Conservation (phyloP, 2,888 invertebrate species). For the Phalangium opilio region DNA sequence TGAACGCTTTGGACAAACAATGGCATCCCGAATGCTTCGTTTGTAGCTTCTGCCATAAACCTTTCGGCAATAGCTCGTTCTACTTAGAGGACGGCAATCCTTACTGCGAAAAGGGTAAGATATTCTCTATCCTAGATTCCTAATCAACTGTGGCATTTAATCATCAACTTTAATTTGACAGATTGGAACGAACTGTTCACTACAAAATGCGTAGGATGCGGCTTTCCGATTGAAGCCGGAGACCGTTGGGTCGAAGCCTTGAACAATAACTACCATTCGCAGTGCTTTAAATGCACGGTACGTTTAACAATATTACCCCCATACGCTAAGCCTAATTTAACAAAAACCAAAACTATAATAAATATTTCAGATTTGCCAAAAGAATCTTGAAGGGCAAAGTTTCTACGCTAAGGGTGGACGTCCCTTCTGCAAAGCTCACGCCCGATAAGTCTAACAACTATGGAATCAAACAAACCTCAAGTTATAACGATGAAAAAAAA, state of each 20-base stretch:
- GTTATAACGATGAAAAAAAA: neutral
- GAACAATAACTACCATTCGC: conserved; percentile 96
- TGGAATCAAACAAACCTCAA: neutral
- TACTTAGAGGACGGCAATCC: conserved; percentile 93
- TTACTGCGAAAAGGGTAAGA: conserved; percentile 63
- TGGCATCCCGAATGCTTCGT: conserved; percentile 97
- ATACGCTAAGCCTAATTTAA: too few species aligned
- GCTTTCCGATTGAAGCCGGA: conserved; percentile 97
- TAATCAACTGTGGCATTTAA: too few species aligned
- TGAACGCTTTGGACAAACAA: conserved; percentile 94
- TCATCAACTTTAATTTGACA: too few species aligned
- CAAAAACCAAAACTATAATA: too few species aligned
- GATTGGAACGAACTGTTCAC: conserved; percentile 99
- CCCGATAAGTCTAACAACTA: conserved; percentile 49
- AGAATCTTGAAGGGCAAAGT: conserved; percentile 96
- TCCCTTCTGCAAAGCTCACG: conserved; percentile 98
- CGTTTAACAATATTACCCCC: neutral
- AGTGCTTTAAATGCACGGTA: conserved; percentile 97
- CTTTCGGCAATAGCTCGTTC: conserved; percentile 93
- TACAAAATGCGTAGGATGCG: conserved; percentile 95
- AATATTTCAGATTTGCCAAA: conserved; percentile 60
- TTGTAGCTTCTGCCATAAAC: conserved; percentile 83
- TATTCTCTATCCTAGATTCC: too few species aligned
- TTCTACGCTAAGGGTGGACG: conserved; percentile 97
- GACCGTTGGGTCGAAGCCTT: conserved; percentile 99